These are phyloP conservation scores for Antitype chi DNA, from an alignment of 2,888 invertebrate genomes.

Conservation along the genomic window DNA sequence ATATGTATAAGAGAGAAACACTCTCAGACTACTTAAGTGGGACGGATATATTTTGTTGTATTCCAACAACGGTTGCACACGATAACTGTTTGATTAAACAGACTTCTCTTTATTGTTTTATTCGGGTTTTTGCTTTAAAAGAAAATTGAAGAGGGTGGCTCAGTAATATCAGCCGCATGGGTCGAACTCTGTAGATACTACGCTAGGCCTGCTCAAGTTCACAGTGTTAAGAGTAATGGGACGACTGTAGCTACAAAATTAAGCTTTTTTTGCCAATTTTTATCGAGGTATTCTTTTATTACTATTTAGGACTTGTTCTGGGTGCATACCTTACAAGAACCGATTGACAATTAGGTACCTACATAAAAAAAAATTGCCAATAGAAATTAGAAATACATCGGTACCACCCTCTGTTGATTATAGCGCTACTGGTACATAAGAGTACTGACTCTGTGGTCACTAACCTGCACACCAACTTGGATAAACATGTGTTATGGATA, in stretches of 20 bases:
- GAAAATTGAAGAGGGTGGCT: too few species aligned
- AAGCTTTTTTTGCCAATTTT: neutral
- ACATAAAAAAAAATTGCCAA: neutral
- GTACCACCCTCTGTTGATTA: neutral
- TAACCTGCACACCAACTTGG: neutral
- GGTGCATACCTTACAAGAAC: neutral
- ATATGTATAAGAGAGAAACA: too few species aligned
- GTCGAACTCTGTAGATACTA: neutral
- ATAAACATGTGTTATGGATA: neutral
- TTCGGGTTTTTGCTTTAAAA: neutral
- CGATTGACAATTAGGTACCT: neutral
- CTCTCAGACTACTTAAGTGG: too few species aligned
- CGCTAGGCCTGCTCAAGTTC: neutral
- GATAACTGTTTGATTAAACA: neutral
- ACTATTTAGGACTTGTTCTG: neutral
- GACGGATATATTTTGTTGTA: too few species aligned
- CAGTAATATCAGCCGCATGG: too few species aligned
- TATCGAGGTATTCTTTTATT: neutral
- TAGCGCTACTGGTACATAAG: neutral
- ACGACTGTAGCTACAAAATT: neutral
- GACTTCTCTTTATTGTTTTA: neutral
- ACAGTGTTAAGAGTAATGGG: neutral
- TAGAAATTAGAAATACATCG: too few species aligned
- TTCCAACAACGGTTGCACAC: neutral
- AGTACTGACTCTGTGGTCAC: slow-evolving; percentile 12